phyloP scores from a whole-genome alignment of 92 coral and sea anemone genomes.

The Hydrozoanthus gracilis region DNA sequence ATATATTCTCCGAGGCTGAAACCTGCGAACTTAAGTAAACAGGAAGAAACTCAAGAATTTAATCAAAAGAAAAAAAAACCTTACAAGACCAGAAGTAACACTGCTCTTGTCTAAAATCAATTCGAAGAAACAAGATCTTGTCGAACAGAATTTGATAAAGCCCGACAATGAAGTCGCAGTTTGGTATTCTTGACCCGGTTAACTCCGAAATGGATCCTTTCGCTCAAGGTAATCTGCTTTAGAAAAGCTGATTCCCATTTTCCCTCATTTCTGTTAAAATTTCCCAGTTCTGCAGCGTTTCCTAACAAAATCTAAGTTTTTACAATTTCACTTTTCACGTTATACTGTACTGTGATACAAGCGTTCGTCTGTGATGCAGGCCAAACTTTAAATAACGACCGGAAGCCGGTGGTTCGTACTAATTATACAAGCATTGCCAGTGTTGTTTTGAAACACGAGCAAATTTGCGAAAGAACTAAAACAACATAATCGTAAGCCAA shows the following conservation, averaged over 20 bases:
- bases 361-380: background rate
- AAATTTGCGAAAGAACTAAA: background rate
- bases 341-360: background rate
- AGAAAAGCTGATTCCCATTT: background rate
- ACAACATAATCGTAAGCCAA: background rate
- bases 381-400: background rate
- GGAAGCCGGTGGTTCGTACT: background rate
- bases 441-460: conserved; percentile 15
- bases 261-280: too few relatives aligned
- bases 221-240: conserved; percentile 33
- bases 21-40: background rate
- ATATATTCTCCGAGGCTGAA: background rate
- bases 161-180: conserved; percentile 39
- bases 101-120: background rate
- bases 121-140: background rate
- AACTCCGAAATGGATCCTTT: conserved; percentile 34
- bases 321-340: too few relatives aligned
- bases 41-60: background rate
- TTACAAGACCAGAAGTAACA: background rate
- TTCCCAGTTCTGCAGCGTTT: too few relatives aligned
- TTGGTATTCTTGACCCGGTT: conserved; percentile 17
- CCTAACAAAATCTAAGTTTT: too few relatives aligned
- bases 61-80: background rate
- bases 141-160: conserved; percentile 6
- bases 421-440: background rate